Evolutionary conservation across 2,113 vertebrate species (phyloP).

Genomic region (Mellivora capensis): DNA sequence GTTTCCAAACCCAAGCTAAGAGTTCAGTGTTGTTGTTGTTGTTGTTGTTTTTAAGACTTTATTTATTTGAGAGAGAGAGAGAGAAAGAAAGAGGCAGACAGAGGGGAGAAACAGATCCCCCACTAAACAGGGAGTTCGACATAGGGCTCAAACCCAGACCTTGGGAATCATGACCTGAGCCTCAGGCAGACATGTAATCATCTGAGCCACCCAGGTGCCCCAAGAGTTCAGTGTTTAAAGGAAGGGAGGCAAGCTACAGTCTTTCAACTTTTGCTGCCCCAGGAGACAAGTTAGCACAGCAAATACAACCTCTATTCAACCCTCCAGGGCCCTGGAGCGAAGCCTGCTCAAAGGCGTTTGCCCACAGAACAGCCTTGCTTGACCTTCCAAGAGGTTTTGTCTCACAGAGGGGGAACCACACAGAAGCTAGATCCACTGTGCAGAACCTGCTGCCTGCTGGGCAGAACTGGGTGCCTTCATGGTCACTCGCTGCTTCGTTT

Average conservation of each 20-base stretch:
- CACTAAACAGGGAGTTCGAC: no score
- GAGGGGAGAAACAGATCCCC: no score
- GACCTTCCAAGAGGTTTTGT: neutral
- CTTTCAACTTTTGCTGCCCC: neutral
- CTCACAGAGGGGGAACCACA: neutral
- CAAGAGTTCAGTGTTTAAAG: neutral
- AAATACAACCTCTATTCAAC: neutral
- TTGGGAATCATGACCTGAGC: no score
- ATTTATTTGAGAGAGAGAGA: no score
- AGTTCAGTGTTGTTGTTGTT: no score
- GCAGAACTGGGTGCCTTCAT: neutral
- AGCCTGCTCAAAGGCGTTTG: neutral
- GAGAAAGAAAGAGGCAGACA: no score
- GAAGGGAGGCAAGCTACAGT: neutral
- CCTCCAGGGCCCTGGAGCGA: neutral
- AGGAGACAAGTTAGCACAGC: neutral
- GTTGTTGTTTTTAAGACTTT: no score
- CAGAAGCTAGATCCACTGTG: no score
- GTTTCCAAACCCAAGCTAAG: neutral
- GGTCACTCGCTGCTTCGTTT: neutral
- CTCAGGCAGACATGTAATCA: no score
- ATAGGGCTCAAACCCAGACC: no score
- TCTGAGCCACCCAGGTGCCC: no score
- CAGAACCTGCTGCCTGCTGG: neutral
- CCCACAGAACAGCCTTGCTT: neutral